Evolutionary conservation across 2,113 vertebrate species (phyloP).

Genomic region (Cnemophilus loriae): DNA sequence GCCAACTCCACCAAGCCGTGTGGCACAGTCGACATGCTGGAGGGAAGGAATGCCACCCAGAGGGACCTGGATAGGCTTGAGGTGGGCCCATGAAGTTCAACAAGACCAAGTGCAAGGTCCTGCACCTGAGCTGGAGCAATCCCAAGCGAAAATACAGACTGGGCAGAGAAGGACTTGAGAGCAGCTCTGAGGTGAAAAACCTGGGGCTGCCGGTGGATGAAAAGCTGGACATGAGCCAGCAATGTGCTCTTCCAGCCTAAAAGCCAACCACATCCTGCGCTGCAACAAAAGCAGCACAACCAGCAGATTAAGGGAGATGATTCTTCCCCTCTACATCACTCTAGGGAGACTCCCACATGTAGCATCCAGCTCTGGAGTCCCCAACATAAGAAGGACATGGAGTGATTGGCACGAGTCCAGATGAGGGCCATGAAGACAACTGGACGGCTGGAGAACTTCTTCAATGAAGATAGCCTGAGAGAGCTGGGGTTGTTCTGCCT

Average conservation of each 20-base stretch:
- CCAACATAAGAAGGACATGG: not conserved
- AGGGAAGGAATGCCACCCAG: not conserved
- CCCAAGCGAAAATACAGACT: not conserved
- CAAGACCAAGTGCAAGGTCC: not conserved
- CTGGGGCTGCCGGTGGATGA: not conserved
- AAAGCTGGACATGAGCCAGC: not conserved
- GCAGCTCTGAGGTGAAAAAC: not conserved
- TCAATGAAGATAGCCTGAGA: not conserved
- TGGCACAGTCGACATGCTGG: fast-evolving
- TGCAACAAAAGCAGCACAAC: not conserved
- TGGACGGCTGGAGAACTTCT: not conserved
- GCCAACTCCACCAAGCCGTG: no score
- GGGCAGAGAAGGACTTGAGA: not conserved
- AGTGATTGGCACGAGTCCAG: not conserved
- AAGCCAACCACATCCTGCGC: not conserved
- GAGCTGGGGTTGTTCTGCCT: not conserved
- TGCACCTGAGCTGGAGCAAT: not conserved
- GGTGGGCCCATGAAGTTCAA: fast-evolving
- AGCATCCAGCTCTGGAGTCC: not conserved
- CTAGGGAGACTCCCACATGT: not conserved
- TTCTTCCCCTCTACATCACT: not conserved
- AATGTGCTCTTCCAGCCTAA: not conserved
- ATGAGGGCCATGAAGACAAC: not conserved
- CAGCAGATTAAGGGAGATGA: not conserved
- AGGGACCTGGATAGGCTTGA: not conserved